Evolutionary conservation across 2,113 vertebrate species (phyloP).

Genomic region (Fregata magnificens): DNA sequence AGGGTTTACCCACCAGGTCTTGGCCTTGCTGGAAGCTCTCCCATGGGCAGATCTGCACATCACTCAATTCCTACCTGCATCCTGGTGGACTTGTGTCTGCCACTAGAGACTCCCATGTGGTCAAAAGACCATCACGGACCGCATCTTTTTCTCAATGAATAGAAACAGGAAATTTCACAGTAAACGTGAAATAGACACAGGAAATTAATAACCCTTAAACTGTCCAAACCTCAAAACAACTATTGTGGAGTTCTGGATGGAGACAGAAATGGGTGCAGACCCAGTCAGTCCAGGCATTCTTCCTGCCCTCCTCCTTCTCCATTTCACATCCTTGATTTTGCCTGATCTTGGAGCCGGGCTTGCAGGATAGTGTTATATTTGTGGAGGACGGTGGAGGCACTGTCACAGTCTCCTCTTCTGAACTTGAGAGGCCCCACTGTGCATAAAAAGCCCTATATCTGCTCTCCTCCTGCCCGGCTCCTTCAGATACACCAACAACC

Average conservation of each 20-base stretch:
- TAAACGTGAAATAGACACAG: neutral
- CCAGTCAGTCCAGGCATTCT: neutral
- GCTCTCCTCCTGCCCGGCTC: neutral
- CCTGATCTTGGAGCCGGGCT: neutral
- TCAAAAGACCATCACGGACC: neutral
- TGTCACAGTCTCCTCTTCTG: neutral
- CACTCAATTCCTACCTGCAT: neutral
- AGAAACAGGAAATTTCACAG: no score
- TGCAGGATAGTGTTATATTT: neutral
- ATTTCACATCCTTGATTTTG: neutral
- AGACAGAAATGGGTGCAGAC: neutral
- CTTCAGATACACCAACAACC: neutral
- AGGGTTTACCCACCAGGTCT: neutral
- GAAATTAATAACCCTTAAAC: neutral
- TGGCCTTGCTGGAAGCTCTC: neutral
- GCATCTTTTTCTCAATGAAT: neutral
- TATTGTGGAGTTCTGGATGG: neutral
- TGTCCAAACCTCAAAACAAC: neutral
- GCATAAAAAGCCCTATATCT: neutral
- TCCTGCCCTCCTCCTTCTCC: neutral
- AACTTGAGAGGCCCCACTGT: neutral
- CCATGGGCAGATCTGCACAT: neutral
- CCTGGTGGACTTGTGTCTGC: neutral
- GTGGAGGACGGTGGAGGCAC: neutral
- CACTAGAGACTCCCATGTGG: no score